phyloP scores from a whole-genome alignment of 1,140 invertebrate species.

The Protaetia brevitarsis region DNA sequence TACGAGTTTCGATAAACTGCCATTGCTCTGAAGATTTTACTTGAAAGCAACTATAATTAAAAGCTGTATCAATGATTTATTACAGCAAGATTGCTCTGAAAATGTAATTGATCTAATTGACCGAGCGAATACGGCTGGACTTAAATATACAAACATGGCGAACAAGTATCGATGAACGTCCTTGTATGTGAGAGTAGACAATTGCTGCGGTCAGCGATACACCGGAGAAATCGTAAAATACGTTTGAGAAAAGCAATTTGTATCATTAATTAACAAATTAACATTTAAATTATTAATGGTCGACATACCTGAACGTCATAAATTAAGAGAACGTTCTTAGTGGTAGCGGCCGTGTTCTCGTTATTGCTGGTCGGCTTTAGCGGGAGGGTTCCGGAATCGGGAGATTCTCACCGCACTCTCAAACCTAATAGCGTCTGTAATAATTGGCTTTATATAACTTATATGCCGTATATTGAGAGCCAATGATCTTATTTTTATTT shows the following conservation, averaged over 20 bases:
- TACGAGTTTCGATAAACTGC: too few species aligned
- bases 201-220: slow-evolving; percentile 38
- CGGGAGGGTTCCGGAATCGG: background rate
- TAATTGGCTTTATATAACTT: slow-evolving; percentile 7
- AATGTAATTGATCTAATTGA: too few species aligned
- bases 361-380: background rate
- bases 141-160: too few species aligned
- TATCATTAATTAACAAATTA: slow-evolving; percentile 51
- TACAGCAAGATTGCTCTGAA: too few species aligned
- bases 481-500: too few species aligned
- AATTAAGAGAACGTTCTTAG: background rate
- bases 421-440: background rate
- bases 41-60: too few species aligned
- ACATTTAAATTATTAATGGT: slow-evolving; percentile 49
- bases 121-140: too few species aligned
- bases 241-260: slow-evolving; percentile 47
- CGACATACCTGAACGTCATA: slow-evolving; percentile 21
- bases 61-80: too few species aligned
- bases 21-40: too few species aligned
- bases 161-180: too few species aligned
- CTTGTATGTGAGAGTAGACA: slow-evolving; percentile 28
- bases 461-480: too few species aligned
- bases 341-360: background rate
- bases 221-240: slow-evolving; percentile 46
- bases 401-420: background rate